Percentiles rank a stretch among this genome's conserved stretches.
phyloP scores from a whole-genome alignment of 2,797 vertebrate species.

The Nothura maculosa region DNA sequence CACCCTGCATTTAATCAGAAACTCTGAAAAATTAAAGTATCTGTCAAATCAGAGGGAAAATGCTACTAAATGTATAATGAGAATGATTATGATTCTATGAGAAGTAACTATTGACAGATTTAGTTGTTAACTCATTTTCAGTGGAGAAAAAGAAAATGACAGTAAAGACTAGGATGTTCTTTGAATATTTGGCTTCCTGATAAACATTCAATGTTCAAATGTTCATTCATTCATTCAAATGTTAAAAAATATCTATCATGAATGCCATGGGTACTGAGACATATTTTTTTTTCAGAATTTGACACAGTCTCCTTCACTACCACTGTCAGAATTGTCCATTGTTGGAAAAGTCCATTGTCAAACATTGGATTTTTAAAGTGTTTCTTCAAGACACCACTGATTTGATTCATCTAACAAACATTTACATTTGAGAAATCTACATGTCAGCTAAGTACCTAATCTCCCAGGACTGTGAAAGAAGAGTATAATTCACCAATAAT shows the following conservation, averaged over 20 bases:
- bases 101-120: not conserved
- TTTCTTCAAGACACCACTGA: not conserved
- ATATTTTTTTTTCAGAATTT: not conserved
- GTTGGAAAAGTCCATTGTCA: too few relatives aligned
- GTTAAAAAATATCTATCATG: not conserved
- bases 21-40: not conserved
- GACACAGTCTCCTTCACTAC: not conserved
- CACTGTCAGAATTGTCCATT: not conserved
- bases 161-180: not conserved
- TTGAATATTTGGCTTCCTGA: not conserved
- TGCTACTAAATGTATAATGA: not conserved
- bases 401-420: not conserved
- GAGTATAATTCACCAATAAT: too few relatives aligned
- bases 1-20: not conserved
- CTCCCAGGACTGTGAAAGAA: not conserved
- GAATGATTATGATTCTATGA: slow-evolving; percentile 1
- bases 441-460: not conserved
- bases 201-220: not conserved
- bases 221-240: not conserved
- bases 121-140: not conserved
- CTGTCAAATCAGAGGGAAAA: not conserved
- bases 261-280: not conserved
- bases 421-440: not conserved
- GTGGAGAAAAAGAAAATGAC: not conserved
- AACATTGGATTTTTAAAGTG: not conserved